Evolutionary conservation across 37 sponge, comb jelly and placozoan genomes (phyloP).

Genomic region (Ianthella basta): DNA sequence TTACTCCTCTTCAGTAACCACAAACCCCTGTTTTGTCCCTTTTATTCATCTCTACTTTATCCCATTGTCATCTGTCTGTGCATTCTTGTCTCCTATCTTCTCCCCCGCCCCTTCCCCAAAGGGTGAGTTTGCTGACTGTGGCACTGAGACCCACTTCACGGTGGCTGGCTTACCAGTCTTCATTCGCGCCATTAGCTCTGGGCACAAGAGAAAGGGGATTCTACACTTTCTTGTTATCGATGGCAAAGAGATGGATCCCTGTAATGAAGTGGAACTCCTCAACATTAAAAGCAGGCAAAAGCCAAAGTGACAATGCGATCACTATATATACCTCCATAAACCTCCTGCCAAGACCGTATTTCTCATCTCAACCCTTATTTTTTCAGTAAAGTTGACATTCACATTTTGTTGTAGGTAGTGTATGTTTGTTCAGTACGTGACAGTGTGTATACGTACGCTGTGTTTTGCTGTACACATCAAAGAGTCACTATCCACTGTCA

Average conservation of each 20-base stretch:
- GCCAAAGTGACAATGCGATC: neutral
- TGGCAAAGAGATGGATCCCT: slow-evolving; percentile 58
- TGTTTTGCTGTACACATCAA: too few relatives aligned
- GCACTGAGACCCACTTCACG: slow-evolving; percentile 91
- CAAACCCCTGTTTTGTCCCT: too few relatives aligned
- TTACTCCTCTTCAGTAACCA: too few relatives aligned
- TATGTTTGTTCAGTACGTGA: too few relatives aligned
- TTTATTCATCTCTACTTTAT: neutral
- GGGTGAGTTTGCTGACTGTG: slow-evolving; percentile 93
- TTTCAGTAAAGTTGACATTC: too few relatives aligned
- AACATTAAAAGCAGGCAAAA: neutral
- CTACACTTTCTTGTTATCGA: slow-evolving; percentile 66
- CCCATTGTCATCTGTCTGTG: neutral
- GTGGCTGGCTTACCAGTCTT: slow-evolving; percentile 48
- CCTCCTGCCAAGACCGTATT: too few relatives aligned
- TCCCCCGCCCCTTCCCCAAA: slow-evolving; percentile 17
- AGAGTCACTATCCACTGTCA: too few relatives aligned
- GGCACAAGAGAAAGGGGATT: slow-evolving; percentile 82
- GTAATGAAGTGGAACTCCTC: neutral
- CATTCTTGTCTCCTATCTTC: neutral
- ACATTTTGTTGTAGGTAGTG: too few relatives aligned
- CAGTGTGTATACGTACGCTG: too few relatives aligned
- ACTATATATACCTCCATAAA: too few relatives aligned
- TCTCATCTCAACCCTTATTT: too few relatives aligned
- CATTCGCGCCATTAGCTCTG: slow-evolving; percentile 83